These are phyloP conservation scores for Diplodus puntazzo DNA, from an alignment of 2,797 vertebrate genomes.

Conservation along the genomic window DNA sequence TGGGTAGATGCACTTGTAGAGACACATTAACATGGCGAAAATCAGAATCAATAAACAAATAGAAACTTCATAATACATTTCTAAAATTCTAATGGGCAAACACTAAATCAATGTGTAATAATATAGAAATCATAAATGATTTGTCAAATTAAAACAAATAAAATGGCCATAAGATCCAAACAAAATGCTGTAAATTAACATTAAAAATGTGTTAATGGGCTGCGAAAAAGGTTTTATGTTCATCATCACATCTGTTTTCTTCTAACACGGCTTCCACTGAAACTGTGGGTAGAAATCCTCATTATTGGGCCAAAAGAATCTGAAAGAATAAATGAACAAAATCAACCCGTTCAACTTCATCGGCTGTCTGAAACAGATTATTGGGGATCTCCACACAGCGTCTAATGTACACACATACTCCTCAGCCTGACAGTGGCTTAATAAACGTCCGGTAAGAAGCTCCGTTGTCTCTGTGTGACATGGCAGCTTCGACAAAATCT, in stretches of 20 bases:
- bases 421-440: conserved; percentile 28
- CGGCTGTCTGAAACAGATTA: conserved; percentile 43
- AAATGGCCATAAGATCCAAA: background rate
- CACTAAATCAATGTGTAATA: too few species aligned
- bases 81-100: too few species aligned
- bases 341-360: conserved; percentile 26
- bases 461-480: conserved; percentile 26
- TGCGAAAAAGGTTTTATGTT: conserved; percentile 6
- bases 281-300: conserved; percentile 30
- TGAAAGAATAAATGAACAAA: conserved; percentile 36
- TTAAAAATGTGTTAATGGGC: background rate
- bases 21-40: too few species aligned
- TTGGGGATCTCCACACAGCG: conserved; percentile 15
- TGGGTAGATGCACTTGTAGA: too few species aligned
- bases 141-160: background rate
- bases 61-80: background rate
- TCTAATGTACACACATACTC: conserved; percentile 16
- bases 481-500: conserved; percentile 45
- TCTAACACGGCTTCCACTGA: conserved; percentile 27
- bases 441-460: conserved; percentile 55
- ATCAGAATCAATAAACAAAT: too few species aligned
- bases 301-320: conserved; percentile 28
- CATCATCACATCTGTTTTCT: conserved; percentile 27
- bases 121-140: too few species aligned
- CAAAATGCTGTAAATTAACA: background rate